These are phyloP conservation scores for Sternarchorhynchus goeldii DNA, from an alignment of 2,797 vertebrate species.

Conservation along the genomic window DNA sequence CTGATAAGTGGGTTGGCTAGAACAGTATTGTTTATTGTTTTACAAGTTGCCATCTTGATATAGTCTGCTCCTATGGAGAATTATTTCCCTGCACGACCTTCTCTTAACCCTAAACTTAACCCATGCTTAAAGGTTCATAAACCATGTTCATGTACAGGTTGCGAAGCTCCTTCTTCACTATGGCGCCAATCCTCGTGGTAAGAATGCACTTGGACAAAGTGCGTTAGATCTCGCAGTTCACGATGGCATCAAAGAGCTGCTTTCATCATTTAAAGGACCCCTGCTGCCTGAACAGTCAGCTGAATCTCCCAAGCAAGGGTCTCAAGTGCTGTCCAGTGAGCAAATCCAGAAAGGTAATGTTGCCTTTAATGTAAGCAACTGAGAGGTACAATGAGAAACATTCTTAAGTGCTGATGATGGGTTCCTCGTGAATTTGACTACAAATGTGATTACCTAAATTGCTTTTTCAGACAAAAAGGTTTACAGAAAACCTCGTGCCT, in stretches of 20 bases:
- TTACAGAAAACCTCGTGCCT: background rate
- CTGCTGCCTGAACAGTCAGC: background rate
- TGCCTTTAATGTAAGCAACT: background rate
- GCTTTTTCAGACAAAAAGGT: slow-evolving; percentile 10
- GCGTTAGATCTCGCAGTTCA: slow-evolving; percentile 70
- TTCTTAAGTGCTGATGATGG: background rate
- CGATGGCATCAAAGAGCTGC: slow-evolving; percentile 74
- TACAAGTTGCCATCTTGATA: too few species aligned
- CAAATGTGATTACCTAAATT: background rate
- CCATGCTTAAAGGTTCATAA: slow-evolving; percentile 7
- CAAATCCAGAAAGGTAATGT: slow-evolving; percentile 40
- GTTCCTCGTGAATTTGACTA: background rate
- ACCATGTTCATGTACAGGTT: slow-evolving; percentile 67
- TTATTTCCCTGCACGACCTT: too few species aligned
- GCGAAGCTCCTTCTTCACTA: slow-evolving; percentile 77
- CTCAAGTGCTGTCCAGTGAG: slow-evolving; percentile 7
- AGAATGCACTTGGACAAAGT: slow-evolving; percentile 64
- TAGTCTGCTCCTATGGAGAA: too few species aligned
- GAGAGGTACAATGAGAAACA: background rate
- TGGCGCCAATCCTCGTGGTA: slow-evolving; percentile 76
- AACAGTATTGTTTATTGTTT: too few species aligned
- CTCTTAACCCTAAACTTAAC: background rate
- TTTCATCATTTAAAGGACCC: slow-evolving; percentile 64
- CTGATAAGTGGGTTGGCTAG: too few species aligned
- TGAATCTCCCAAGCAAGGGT: slow-evolving; percentile 30